Base-by-base conservation (phyloP, 1,140 invertebrate species). In the Heliconius congener region DNA sequence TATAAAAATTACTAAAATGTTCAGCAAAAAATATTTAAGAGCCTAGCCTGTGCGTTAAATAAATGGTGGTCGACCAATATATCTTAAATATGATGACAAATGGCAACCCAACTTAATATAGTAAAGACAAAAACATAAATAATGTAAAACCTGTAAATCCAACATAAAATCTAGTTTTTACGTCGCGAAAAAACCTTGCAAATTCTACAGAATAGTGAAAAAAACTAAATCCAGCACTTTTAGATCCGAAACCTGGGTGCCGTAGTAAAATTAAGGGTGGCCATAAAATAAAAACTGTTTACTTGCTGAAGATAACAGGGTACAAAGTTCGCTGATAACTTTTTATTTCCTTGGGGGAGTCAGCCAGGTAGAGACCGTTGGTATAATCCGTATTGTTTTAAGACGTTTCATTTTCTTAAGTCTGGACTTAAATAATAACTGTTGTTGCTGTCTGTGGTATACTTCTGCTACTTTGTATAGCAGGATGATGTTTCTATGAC, bases 241-340 rank as follows among this genome's bases (percentile, higher is more conserved):
- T 39, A 78, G 81, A 85, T 86, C 80, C 76, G 74, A 80, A 76
- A 57, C 80, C 85, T 90, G 71, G 73, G 77, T 72, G 78, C 73
- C 55, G 83, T 80, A 76, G 81, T 85, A 89, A 91, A 90, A 90
- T 80, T 80, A 85, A 82, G 86, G 88, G 84, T 75, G 88, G 86
- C 84, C 90, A 87, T 91, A 91, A 93, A 93, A 91, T 91, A 91
- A 93, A 92, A 91, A 93, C 86, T 91, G 90, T 93, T 93, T 92
- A 88, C 90, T 93, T 86, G 86, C 83, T 83, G 77, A 79, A 92
- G 91, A 93, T 92, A 93, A 90, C 88, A 66, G 85, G 83, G 87
- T 84, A 88, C 87, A 92, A 91, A 92, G 88, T 92, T 91, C 82
- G 74, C 81, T 91, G 89, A 93, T 92, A 93, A 93, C 85, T 91